Percentiles rank a stretch among this genome's conserved stretches.
phyloP scores from a whole-genome alignment of 1,140 invertebrate genomes.

The Halictus rubicundus region DNA sequence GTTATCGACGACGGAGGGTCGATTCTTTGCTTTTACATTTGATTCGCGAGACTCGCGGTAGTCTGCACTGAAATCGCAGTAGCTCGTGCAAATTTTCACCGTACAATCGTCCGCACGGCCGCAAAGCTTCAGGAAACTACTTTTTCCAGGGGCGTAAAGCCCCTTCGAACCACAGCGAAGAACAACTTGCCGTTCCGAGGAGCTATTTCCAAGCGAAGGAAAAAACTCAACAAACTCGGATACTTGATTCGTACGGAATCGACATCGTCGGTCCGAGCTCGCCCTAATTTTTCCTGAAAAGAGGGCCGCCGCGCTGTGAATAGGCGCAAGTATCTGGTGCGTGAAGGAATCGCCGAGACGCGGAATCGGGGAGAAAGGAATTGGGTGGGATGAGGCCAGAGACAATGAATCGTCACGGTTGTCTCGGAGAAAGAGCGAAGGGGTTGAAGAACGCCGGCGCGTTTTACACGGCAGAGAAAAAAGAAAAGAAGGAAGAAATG shows the following conservation, averaged over 20 bases:
- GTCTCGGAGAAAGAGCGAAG: background rate
- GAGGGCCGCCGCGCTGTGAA: background rate
- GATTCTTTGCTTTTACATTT: no score
- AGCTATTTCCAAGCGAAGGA: no score
- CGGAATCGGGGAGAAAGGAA: background rate
- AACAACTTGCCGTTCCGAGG: no score
- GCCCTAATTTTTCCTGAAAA: conserved; percentile 19
- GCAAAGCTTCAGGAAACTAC: no score
- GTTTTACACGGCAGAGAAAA: conserved; percentile 9
- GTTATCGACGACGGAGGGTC: no score
- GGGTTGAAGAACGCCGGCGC: background rate
- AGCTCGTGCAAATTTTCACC: background rate
- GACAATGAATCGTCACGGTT: conserved; percentile 22
- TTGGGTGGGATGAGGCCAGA: no score
- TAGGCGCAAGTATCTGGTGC: conserved; percentile 27
- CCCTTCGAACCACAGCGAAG: no score
- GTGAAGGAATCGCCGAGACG: conserved; percentile 15
- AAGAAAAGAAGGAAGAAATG: background rate
- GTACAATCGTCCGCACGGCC: no score
- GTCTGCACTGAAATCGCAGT: background rate
- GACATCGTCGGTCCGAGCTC: background rate
- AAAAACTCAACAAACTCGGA: no score
- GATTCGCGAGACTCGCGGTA: no score
- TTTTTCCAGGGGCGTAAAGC: no score
- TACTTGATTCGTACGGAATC: no score